A percentile compares a stretch with the other conserved stretches of the same genome.
These are phyloP conservation scores for Eilema caniola DNA, from an alignment of 2,888 invertebrate species.

Conservation along the genomic window DNA sequence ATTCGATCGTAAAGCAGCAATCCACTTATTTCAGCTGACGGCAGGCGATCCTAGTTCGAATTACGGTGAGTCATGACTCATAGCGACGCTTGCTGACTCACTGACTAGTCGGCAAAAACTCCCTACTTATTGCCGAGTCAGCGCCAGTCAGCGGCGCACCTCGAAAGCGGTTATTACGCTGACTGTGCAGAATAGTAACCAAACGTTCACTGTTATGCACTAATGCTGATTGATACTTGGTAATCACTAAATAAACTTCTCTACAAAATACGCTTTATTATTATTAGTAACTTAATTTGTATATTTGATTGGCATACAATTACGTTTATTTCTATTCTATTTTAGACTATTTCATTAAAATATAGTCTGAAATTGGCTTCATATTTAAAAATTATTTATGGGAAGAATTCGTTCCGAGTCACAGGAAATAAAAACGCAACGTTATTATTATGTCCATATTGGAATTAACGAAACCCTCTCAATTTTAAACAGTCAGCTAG, in stretches of 20 bases:
- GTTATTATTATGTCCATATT: too few relatives aligned
- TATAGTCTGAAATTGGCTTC: not conserved
- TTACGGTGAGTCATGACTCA: conserved; percentile 76
- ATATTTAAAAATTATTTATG: not conserved
- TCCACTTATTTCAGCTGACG: conserved; percentile 82
- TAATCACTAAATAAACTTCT: conserved; percentile 58
- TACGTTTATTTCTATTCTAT: not conserved
- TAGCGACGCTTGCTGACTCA: conserved; percentile 75
- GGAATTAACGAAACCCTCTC: too few relatives aligned
- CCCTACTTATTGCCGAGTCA: conserved; percentile 63
- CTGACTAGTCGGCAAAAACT: conserved; percentile 64
- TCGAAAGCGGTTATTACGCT: conserved; percentile 72
- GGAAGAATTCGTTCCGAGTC: not conserved
- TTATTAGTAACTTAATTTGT: not conserved
- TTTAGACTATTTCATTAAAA: not conserved
- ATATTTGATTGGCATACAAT: too few relatives aligned
- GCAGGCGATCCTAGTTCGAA: conserved; percentile 69
- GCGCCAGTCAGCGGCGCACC: conserved; percentile 66
- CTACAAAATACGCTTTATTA: conserved; percentile 14
- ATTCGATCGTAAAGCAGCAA: conserved; percentile 78
- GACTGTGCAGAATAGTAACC: conserved; percentile 66
- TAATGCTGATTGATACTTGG: conserved; percentile 77
- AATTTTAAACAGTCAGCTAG: not conserved
- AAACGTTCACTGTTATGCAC: conserved; percentile 66
- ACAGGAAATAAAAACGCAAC: too few relatives aligned